phyloP scores from a whole-genome alignment of 2,888 invertebrate genomes.

The Elgonia sp. region DNA sequence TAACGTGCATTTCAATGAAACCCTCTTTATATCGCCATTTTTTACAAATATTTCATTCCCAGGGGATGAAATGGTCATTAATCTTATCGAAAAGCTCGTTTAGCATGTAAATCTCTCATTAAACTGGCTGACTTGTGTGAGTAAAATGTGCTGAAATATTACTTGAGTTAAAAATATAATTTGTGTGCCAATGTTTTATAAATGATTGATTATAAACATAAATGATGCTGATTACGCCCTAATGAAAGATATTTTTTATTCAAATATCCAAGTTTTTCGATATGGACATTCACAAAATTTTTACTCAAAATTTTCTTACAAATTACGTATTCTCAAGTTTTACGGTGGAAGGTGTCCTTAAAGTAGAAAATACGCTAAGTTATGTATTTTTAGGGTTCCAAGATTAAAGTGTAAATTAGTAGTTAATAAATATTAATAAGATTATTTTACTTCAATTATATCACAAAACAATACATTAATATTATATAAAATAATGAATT shows the following conservation, averaged over 20 bases:
- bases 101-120: conserved; percentile 80
- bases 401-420: too few species aligned
- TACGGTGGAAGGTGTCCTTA: too few species aligned
- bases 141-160: conserved; percentile 60
- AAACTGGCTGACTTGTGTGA: conserved; percentile 70
- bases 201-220: conserved; percentile 49
- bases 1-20: conserved; percentile 74
- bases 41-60: conserved; percentile 71
- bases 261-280: too few species aligned
- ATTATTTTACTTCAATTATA: too few species aligned
- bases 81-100: conserved; percentile 82
- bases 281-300: too few species aligned
- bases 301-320: too few species aligned
- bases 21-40: conserved; percentile 74
- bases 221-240: background rate
- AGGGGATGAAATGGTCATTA: conserved; percentile 80
- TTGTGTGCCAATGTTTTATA: conserved; percentile 36
- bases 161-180: conserved; percentile 49
- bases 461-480: too few species aligned
- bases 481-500: too few species aligned
- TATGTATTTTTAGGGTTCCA: too few species aligned
- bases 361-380: too few species aligned
- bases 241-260: conserved; percentile 1
- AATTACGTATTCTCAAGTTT: too few species aligned
- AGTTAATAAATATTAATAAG: too few species aligned